These are phyloP conservation scores for Liposcelis brunnea DNA, from an alignment of 2,888 invertebrate species.

Conservation along the genomic window DNA sequence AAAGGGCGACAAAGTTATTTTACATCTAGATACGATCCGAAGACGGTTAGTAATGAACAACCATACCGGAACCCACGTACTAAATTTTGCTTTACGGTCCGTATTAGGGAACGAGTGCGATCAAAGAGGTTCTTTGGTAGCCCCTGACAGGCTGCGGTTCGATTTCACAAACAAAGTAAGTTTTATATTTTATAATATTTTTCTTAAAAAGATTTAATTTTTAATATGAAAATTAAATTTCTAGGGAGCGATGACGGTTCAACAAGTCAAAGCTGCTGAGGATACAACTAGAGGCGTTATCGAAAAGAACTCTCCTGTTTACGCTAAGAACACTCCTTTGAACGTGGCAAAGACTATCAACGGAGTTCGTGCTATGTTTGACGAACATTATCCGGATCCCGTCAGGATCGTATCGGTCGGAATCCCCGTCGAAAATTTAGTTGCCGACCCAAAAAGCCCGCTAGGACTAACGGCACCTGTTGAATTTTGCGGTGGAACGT, in stretches of 20 bases:
- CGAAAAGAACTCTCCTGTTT: slow-evolving; percentile 58
- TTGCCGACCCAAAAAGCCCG: slow-evolving; percentile 65
- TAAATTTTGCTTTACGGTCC: slow-evolving; percentile 84
- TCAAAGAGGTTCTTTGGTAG: slow-evolving; percentile 92
- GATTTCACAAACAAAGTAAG: slow-evolving; percentile 82
- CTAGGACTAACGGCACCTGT: slow-evolving; percentile 76
- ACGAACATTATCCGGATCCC: slow-evolving; percentile 96
- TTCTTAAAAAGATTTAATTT: too few relatives aligned
- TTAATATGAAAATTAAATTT: slow-evolving; percentile 11
- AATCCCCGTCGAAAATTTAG: slow-evolving; percentile 73
- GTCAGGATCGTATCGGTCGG: slow-evolving; percentile 88
- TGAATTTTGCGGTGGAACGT: slow-evolving; percentile 98
- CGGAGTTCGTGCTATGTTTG: slow-evolving; percentile 93
- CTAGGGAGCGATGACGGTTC: slow-evolving; percentile 62
- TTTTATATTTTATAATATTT: not conserved
- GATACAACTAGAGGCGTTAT: slow-evolving; percentile 60
- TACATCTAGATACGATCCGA: slow-evolving; percentile 69
- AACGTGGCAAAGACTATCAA: slow-evolving; percentile 77
- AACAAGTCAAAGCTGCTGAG: slow-evolving; percentile 79
- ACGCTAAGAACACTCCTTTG: slow-evolving; percentile 70
- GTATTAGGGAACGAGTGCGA: slow-evolving; percentile 84
- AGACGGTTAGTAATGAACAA: slow-evolving; percentile 94
- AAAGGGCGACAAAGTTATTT: slow-evolving; percentile 67
- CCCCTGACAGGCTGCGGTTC: slow-evolving; percentile 90
- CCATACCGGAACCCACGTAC: slow-evolving; percentile 92